Conservation (phyloP, 2,888 invertebrate species). For the Lomographa bimaculata region DNA sequence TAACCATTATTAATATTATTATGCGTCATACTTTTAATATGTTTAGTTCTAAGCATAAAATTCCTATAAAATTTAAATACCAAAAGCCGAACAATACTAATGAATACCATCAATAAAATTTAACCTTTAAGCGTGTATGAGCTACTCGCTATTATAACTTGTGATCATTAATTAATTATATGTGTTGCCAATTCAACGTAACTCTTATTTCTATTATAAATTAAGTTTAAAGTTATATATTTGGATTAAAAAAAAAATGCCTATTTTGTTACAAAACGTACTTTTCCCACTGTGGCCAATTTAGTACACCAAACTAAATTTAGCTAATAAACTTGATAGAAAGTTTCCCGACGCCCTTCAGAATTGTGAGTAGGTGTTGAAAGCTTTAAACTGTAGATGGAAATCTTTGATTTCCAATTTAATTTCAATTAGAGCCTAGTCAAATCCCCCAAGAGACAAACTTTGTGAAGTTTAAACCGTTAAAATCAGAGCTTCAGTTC, state of each 20-base stretch:
- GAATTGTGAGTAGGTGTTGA: background rate
- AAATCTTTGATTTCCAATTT: conserved; percentile 9
- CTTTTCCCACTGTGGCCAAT: too few relatives aligned
- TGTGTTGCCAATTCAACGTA: background rate
- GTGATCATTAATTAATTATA: background rate
- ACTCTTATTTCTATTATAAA: too few relatives aligned
- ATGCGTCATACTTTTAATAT: too few relatives aligned
- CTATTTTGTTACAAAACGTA: too few relatives aligned
- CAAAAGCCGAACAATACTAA: conserved; percentile 12
- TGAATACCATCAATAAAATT: conserved; percentile 7
- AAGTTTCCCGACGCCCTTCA: conserved; percentile 3
- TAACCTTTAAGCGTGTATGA: conserved; percentile 3
- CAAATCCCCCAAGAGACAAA: conserved; percentile 11
- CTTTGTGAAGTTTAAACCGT: conserved; percentile 11
- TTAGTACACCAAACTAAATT: too few relatives aligned
- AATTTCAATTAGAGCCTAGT: conserved; percentile 6
- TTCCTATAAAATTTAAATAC: background rate
- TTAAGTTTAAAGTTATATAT: too few relatives aligned
- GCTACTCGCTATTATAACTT: conserved; percentile 1
- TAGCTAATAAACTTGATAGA: too few relatives aligned
- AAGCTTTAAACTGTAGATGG: too few relatives aligned
- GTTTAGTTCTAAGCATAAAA: too few relatives aligned
- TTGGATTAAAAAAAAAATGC: too few relatives aligned
- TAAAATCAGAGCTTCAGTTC: conserved; percentile 11
- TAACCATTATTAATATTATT: too few relatives aligned